These are phyloP conservation scores for Drosophila takahashii DNA, from an alignment of 1,140 invertebrate species.

Conservation along the genomic window DNA sequence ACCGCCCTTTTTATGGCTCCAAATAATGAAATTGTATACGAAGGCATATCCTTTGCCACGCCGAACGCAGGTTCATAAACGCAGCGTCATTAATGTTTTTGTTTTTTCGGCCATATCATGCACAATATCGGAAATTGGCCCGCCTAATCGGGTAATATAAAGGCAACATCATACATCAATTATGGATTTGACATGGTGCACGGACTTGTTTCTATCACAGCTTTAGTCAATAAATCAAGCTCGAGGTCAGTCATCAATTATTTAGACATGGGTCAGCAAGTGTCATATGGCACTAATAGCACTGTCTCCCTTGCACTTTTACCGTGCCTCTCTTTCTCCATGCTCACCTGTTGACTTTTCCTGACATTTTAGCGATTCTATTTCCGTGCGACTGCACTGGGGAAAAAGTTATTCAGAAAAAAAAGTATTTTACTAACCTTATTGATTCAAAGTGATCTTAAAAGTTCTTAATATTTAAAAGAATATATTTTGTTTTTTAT, in stretches of 20 bases:
- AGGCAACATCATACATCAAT: slow-evolving; percentile 39
- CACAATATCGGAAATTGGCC: slow-evolving; percentile 32
- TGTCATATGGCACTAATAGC: slow-evolving; percentile 47
- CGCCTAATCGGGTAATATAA: slow-evolving; percentile 27
- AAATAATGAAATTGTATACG: slow-evolving; percentile 31
- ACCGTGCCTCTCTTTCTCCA: background rate
- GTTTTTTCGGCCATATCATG: slow-evolving; percentile 8
- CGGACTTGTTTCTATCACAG: slow-evolving; percentile 15
- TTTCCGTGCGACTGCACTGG: slow-evolving; percentile 16
- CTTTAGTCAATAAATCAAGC: slow-evolving; percentile 76
- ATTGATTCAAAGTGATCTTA: no score
- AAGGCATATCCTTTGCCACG: slow-evolving; percentile 16
- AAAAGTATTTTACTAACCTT: background rate
- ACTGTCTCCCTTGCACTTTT: slow-evolving; percentile 11
- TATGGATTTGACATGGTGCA: slow-evolving; percentile 33
- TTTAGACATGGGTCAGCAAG: slow-evolving; percentile 61
- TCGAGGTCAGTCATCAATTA: slow-evolving; percentile 75
- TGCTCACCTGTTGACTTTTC: slow-evolving; percentile 48
- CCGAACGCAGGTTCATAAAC: slow-evolving; percentile 11
- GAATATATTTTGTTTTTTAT: no score
- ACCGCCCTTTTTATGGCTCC: slow-evolving; percentile 22
- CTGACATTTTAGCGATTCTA: slow-evolving; percentile 39
- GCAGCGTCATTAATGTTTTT: slow-evolving; percentile 35
- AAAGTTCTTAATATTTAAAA: no score
- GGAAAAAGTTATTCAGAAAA: background rate